Evolutionary conservation across 2,888 invertebrate genomes (phyloP).

Genomic region (Syrista parreyssii): DNA sequence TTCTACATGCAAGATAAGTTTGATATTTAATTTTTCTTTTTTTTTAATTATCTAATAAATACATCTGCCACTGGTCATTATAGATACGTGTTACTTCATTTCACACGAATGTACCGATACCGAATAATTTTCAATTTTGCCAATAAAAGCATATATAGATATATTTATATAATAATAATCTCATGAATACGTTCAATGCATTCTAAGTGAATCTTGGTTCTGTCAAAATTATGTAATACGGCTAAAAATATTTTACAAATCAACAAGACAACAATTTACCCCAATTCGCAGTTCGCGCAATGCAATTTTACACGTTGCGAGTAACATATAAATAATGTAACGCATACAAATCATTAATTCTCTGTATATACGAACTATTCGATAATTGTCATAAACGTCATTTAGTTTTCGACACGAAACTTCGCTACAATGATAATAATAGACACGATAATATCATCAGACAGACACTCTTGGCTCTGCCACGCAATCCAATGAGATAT

Average conservation of each 20-base stretch:
- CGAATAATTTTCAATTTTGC: background rate
- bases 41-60: too few relatives aligned
- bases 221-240: background rate
- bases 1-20: background rate
- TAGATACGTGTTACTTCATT: background rate
- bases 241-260: background rate
- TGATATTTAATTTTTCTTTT: background rate
- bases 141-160: background rate
- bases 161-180: background rate
- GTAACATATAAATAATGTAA: background rate
- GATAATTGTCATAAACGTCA: background rate
- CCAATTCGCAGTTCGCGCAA: background rate
- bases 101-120: background rate
- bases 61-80: too few relatives aligned
- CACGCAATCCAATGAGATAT: background rate
- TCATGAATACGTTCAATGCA: background rate
- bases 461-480: background rate
- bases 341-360: background rate
- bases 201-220: background rate
- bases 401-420: background rate
- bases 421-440: background rate
- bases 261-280: background rate
- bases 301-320: background rate
- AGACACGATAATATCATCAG: background rate
- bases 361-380: background rate